phyloP scores from a whole-genome alignment of 2,888 invertebrate genomes.

The Ligdia adustata region DNA sequence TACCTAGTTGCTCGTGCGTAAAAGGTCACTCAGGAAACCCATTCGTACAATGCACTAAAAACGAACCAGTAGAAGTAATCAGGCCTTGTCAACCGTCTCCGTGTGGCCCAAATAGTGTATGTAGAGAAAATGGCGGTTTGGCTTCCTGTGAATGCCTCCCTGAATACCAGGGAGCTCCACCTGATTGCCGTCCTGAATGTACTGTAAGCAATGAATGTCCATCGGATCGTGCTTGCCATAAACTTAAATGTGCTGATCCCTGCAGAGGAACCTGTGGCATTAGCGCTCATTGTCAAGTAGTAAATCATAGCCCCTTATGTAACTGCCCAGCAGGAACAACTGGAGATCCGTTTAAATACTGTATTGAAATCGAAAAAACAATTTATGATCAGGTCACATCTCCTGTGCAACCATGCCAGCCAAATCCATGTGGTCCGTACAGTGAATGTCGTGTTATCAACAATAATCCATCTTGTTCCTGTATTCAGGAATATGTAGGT shows the following conservation, averaged over 20 bases:
- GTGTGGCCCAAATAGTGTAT: conserved; percentile 91
- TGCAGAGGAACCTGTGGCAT: conserved; percentile 90
- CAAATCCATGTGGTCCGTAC: conserved; percentile 92
- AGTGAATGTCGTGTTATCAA: conserved; percentile 90
- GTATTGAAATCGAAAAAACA: conserved; percentile 63
- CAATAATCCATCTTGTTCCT: conserved; percentile 90
- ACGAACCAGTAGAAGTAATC: conserved; percentile 58
- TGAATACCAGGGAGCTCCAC: conserved; percentile 88
- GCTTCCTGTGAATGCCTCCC: conserved; percentile 90
- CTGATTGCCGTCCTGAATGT: conserved; percentile 90
- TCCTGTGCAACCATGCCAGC: conserved; percentile 86
- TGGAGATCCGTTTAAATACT: conserved; percentile 87
- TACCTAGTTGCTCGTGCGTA: conserved; percentile 92
- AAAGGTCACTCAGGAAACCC: conserved; percentile 91
- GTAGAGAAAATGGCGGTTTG: conserved; percentile 88
- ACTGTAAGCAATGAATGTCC: conserved; percentile 91
- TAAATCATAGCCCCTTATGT: conserved; percentile 92
- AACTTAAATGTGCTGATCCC: conserved; percentile 91
- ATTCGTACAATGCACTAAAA: conserved; percentile 67
- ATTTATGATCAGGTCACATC: conserved; percentile 47
- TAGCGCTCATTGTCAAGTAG: conserved; percentile 89
- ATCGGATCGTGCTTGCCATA: conserved; percentile 89
- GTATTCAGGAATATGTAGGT: conserved; percentile 88
- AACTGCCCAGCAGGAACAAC: conserved; percentile 87
- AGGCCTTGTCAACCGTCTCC: conserved; percentile 90